phyloP scores from a whole-genome alignment of 2,797 vertebrate genomes.

The Danio jaintianensis region DNA sequence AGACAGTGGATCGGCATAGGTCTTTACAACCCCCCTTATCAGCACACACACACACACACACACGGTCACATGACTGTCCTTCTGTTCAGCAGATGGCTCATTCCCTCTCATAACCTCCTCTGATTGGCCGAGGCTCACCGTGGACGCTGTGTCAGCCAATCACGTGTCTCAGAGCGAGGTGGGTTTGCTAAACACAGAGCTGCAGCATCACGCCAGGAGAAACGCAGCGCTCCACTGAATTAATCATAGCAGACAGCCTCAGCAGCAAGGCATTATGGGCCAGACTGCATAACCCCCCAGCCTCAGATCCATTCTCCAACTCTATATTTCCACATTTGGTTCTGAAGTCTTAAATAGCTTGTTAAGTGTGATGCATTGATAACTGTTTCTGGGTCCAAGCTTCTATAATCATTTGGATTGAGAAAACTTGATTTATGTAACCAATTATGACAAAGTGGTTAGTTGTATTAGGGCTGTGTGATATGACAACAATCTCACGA shows the following conservation, averaged over 20 bases:
- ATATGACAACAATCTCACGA: no score
- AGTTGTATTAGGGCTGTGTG: no score
- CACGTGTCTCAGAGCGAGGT: constrained; percentile 46
- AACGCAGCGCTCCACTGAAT: constrained; percentile 67
- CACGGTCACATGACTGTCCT: constrained; percentile 71
- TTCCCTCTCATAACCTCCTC: constrained; percentile 23
- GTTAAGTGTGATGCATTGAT: no score
- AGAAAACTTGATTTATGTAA: no score
- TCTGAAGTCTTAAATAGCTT: no score
- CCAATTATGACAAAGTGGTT: no score
- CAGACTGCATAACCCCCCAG: constrained; percentile 27
- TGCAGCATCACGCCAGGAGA: constrained; percentile 68
- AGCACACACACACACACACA: constrained; percentile 57
- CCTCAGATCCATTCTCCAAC: constrained; percentile 45
- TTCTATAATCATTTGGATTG: no score
- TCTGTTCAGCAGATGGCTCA: constrained; percentile 65
- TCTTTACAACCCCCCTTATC: constrained; percentile 65
- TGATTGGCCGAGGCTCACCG: constrained; percentile 64
- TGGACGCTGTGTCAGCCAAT: constrained; percentile 66
- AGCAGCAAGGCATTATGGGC: constrained; percentile 75
- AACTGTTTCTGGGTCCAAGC: no score
- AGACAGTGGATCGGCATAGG: not conserved
- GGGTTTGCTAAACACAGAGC: constrained; percentile 40
- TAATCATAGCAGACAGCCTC: constrained; percentile 75
- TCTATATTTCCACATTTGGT: constrained; percentile 34